A percentile compares a stretch with the other conserved stretches of the same genome.
phyloP scores from a whole-genome alignment of 2,888 invertebrate genomes.

The Xanthia togata region DNA sequence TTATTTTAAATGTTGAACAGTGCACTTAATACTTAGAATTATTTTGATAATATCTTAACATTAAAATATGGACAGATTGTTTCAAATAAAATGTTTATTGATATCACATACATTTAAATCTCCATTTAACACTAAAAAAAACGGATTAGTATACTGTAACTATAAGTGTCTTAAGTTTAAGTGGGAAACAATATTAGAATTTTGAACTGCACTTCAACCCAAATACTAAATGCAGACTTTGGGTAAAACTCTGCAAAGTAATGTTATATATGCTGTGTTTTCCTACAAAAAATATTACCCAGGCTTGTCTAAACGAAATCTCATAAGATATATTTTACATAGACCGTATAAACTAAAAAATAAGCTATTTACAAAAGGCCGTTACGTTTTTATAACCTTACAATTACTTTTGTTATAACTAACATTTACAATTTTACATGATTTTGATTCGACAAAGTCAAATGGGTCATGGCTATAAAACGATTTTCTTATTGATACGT shows the following conservation, averaged over 20 bases:
- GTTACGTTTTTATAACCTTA: conserved; percentile 74
- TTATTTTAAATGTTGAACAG: conserved; percentile 58
- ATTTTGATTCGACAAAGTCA: conserved; percentile 71
- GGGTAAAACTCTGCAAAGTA: conserved; percentile 42
- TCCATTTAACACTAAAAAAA: conserved; percentile 71
- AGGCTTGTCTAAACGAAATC: conserved; percentile 52
- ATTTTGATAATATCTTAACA: conserved; percentile 68
- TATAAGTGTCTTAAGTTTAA: conserved; percentile 55
- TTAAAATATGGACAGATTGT: conserved; percentile 82
- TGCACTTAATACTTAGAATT: conserved; percentile 68
- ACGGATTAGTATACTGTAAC: conserved; percentile 60
- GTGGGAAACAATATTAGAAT: conserved; percentile 53
- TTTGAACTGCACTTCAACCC: conserved; percentile 34
- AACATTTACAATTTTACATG: conserved; percentile 87
- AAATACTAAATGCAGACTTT: conserved; percentile 45
- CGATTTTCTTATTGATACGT: conserved; percentile 57
- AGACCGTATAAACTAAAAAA: conserved; percentile 74
- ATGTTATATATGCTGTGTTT: conserved; percentile 17
- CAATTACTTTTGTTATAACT: conserved; percentile 75
- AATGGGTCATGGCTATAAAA: conserved; percentile 63
- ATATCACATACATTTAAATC: conserved; percentile 81
- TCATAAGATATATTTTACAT: conserved; percentile 65
- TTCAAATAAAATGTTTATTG: conserved; percentile 80
- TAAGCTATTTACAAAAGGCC: conserved; percentile 88
- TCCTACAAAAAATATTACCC: conserved; percentile 34